Evolutionary conservation across 2,797 vertebrate genomes (phyloP), one percentile per base, ranked within the genome.

Genomic region (Setipinna tenuifilis): DNA sequence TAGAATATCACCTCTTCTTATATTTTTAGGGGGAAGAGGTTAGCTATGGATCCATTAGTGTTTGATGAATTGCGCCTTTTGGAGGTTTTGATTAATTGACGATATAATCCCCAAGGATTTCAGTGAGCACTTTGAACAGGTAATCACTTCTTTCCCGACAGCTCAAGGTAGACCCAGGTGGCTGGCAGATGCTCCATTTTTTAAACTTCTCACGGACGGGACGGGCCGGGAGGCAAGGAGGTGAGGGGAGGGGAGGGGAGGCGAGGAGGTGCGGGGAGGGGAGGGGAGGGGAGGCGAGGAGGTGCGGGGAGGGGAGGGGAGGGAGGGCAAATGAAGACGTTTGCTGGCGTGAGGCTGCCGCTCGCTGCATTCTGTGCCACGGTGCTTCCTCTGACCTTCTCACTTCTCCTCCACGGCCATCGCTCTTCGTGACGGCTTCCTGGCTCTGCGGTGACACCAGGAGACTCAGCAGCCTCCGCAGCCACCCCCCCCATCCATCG

Each of bases 141-240:
- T 92, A 94, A 94, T 94, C 88, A 83, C 89, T 94, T 93, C 87
- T 89, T 91, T 88, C 92, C 89, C 90, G 93, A 93, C 92, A 91
- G 91, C 92, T 93, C 92, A 93, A 94, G 92, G 92, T 93, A 92
- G 88, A 92, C 88, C 90, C 89, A 91, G 89, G 91, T 91, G 90
- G 88, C 83, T 87, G 90, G 68, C 90, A 93, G 89, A 88, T 88
- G 86, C 85, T 92, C 89, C 85, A 90, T 92, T 93, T 94, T 92
- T 86, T 94, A 91, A 90, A 92, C 89, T 89, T 94, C 90, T 91
- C 88, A 88, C 59, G 44, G 84, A 78, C 17, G 35, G 71, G 35
- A 44, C 71, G 71, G 17, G 50, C 50, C 3, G 46, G 46, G 46
- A 48, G 10, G 46, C 46, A 3, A 10, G 46, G 10, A 48, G 46